Evolutionary conservation across 1,140 invertebrate genomes (phyloP).

Genomic region (Habropoda laboriosa): DNA sequence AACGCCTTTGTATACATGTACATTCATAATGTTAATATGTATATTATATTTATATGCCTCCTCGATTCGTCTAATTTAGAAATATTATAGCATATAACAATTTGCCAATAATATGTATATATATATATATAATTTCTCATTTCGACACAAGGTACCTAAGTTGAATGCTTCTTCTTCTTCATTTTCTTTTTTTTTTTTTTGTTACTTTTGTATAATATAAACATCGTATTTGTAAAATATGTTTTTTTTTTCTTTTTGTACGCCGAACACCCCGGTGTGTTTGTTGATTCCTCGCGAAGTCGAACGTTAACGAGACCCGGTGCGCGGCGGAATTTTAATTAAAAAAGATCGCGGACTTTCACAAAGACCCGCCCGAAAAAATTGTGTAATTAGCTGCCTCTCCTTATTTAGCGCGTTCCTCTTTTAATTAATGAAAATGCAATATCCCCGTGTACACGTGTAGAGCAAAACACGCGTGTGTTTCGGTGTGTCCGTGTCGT

Average conservation of each 20-base stretch:
- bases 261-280: neutral
- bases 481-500: too few species aligned
- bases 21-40: constrained; percentile 37
- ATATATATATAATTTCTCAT: constrained; percentile 63
- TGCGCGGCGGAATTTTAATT: constrained; percentile 56
- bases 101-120: constrained; percentile 62
- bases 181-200: constrained; percentile 27
- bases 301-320: constrained; percentile 22
- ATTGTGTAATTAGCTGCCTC: constrained; percentile 67
- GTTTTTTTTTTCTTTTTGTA: constrained; percentile 28
- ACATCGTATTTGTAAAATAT: constrained; percentile 69
- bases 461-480: constrained; percentile 9
- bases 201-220: constrained; percentile 60
- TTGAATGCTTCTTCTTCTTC: constrained; percentile 60
- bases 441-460: constrained; percentile 21
- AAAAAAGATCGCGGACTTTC: constrained; percentile 60
- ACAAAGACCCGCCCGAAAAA: constrained; percentile 59
- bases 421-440: constrained; percentile 54
- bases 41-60: constrained; percentile 70
- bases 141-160: constrained; percentile 72
- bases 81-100: constrained; percentile 75
- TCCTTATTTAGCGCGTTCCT: constrained; percentile 52
- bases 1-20: constrained; percentile 74
- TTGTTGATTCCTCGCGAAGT: neutral
- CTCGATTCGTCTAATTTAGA: constrained; percentile 71